These are phyloP conservation scores for Matsumurasca onukii DNA, from an alignment of 1,140 invertebrate species.

Conservation along the genomic window DNA sequence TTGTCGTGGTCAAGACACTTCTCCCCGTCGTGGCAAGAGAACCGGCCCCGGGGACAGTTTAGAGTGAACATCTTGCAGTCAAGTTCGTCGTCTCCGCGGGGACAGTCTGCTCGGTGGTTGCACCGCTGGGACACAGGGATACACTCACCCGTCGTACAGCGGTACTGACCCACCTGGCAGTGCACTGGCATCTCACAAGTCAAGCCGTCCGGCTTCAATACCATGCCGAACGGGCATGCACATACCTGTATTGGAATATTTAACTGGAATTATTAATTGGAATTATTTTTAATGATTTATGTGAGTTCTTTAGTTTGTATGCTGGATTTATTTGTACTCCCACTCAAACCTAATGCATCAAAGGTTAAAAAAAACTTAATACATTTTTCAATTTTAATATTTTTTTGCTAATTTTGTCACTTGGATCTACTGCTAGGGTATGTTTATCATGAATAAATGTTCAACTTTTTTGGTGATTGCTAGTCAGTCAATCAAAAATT, in stretches of 20 bases:
- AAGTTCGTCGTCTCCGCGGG: conserved; percentile 59
- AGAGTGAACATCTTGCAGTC: conserved; percentile 44
- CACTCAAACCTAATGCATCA: no score
- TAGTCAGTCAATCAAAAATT: no score
- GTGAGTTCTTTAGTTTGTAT: no score
- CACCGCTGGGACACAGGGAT: conserved; percentile 47
- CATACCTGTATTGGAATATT: conserved; percentile 50
- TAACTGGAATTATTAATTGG: no score
- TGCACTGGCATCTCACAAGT: conserved; percentile 50
- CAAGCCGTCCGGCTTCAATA: conserved; percentile 50
- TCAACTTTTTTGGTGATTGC: no score
- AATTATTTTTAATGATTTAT: no score
- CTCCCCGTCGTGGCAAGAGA: conserved; percentile 58
- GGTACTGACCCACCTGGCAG: conserved; percentile 40
- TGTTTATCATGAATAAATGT: no score
- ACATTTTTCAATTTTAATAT: no score
- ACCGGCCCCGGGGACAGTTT: conserved; percentile 54
- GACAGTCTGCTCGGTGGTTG: conserved; percentile 60
- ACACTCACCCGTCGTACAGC: conserved; percentile 43
- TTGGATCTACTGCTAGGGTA: no score
- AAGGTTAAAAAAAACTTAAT: no score
- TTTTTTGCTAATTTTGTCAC: no score
- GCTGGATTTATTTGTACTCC: no score
- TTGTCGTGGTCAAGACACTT: conserved; percentile 39
- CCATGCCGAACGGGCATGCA: conserved; percentile 60